Evolutionary conservation across 2,113 vertebrate genomes (phyloP).

Genomic region (Pan troglodytes): NHGRI_mPanTro3-v2.1_pri NC_072402.2:124722001-124722500

Average conservation of each 20-base stretch:
- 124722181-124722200: neutral
- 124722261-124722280: neutral
- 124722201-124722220: neutral
- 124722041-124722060: neutral
- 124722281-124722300: neutral
- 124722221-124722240: neutral
- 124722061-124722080: neutral
- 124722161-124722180: neutral
- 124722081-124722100: neutral
- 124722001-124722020: neutral
- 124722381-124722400: neutral
- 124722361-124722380: conserved; percentile 18
- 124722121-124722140: neutral
- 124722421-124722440: conserved; percentile 9
- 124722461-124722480: conserved; percentile 3
- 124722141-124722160: neutral
- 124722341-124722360: neutral
- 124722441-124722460: conserved; percentile 17
- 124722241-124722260: neutral
- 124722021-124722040: neutral
- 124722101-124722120: neutral
- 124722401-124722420: neutral
- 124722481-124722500: conserved; percentile 3
- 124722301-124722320: neutral
- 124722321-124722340: neutral